A percentile compares a stretch with the other conserved stretches of the same genome.
phyloP scores from a whole-genome alignment of 2,113 vertebrate genomes.

The Cepphus grylle region DNA sequence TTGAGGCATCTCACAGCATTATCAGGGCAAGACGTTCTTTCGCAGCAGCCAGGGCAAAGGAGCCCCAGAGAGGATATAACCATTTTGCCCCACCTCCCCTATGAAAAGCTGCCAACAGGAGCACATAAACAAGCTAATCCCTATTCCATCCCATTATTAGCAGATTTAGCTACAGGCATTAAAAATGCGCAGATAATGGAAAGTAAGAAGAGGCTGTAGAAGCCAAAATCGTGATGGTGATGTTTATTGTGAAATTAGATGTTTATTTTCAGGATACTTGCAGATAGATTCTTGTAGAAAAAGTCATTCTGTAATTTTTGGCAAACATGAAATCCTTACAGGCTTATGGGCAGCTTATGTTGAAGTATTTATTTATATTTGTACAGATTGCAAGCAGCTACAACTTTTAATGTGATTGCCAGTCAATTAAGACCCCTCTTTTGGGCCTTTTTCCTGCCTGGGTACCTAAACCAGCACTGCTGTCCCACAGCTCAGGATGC shows the following conservation, averaged over 20 bases:
- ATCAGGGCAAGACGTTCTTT: background rate
- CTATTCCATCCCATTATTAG: conserved; percentile 1
- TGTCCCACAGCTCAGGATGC: background rate
- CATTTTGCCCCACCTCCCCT: background rate
- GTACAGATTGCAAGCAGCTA: background rate
- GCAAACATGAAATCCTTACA: background rate
- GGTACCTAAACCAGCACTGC: background rate
- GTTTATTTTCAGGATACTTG: background rate
- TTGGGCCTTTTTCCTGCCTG: background rate
- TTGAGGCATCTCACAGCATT: background rate
- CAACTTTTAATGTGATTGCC: background rate
- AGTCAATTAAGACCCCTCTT: background rate
- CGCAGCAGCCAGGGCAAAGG: background rate
- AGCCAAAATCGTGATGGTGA: background rate
- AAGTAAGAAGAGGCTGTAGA: background rate
- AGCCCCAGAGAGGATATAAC: background rate
- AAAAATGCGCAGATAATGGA: background rate
- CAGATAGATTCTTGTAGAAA: background rate
- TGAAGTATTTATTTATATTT: background rate
- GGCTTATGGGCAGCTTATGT: background rate
- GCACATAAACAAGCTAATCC: conserved; percentile 39
- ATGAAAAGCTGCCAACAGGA: background rate
- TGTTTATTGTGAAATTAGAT: background rate
- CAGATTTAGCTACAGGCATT: conserved; percentile 10
- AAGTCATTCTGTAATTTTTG: background rate